Evolutionary conservation across 2,113 vertebrate species (phyloP).

Genomic region (Microcebus ravelobensis): DNA sequence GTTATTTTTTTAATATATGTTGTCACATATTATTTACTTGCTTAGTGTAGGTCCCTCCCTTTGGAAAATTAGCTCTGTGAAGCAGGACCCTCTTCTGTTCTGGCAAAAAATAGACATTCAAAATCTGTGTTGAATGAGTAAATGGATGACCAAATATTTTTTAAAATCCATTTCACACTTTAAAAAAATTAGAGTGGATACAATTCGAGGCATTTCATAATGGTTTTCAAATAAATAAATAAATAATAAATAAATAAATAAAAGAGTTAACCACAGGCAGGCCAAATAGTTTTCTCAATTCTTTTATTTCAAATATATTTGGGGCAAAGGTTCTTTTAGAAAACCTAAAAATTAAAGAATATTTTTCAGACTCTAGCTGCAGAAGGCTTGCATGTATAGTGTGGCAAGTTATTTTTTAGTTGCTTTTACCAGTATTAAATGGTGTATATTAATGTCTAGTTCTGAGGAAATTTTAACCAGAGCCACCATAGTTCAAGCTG

Average conservation of each 20-base stretch:
- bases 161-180: neutral
- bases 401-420: neutral
- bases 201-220: neutral
- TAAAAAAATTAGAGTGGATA: neutral
- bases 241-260: neutral
- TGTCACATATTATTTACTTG: neutral
- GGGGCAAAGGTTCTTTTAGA: neutral
- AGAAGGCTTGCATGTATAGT: neutral
- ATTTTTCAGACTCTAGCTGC: neutral
- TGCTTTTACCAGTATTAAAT: neutral
- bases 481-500: neutral
- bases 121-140: neutral
- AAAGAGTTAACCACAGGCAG: neutral
- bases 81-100: neutral
- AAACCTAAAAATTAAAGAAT: neutral
- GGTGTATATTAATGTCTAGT: neutral
- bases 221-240: neutral
- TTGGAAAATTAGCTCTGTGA: neutral
- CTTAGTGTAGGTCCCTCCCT: neutral
- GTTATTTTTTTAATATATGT: neutral
- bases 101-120: neutral
- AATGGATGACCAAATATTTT: neutral
- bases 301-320: slow-evolving; percentile 18
- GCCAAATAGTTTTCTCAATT: neutral
- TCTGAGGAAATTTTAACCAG: neutral